Evolutionary conservation across 2,888 invertebrate genomes (phyloP).

Genomic region (Petrolisthes cinctipes): DNA sequence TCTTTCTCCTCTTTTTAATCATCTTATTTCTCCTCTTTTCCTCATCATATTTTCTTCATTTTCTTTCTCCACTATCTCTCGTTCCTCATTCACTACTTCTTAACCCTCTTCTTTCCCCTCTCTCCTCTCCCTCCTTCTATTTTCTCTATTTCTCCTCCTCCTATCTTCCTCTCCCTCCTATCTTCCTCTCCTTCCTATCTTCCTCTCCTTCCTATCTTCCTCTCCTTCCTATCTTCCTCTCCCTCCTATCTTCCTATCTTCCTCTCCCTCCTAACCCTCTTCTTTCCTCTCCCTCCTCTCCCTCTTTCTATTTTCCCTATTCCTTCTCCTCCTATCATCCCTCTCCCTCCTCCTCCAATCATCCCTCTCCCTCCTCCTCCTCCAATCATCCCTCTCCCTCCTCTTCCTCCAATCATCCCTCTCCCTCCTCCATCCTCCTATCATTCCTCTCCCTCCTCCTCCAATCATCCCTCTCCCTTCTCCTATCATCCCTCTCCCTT

Average conservation of each 20-base stretch:
- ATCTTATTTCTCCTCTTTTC: neutral
- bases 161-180: no score
- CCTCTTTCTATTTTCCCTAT: neutral
- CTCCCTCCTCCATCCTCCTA: neutral
- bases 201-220: neutral
- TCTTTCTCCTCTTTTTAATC: constrained; percentile 3
- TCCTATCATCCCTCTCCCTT: neutral
- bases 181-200: neutral
- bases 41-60: neutral
- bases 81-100: no score
- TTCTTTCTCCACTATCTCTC: neutral
- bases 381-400: no score
- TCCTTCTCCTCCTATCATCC: neutral
- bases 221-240: neutral
- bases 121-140: neutral
- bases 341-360: neutral
- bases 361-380: neutral
- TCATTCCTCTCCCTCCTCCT: neutral
- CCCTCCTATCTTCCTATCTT: neutral
- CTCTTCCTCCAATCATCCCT: neutral
- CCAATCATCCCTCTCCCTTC: neutral
- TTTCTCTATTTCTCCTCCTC: no score
- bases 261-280: neutral
- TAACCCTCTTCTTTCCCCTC: neutral
- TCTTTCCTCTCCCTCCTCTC: neutral